Evolutionary conservation across 2,113 vertebrate species (phyloP).

Genomic region (Lynx canadensis): DNA sequence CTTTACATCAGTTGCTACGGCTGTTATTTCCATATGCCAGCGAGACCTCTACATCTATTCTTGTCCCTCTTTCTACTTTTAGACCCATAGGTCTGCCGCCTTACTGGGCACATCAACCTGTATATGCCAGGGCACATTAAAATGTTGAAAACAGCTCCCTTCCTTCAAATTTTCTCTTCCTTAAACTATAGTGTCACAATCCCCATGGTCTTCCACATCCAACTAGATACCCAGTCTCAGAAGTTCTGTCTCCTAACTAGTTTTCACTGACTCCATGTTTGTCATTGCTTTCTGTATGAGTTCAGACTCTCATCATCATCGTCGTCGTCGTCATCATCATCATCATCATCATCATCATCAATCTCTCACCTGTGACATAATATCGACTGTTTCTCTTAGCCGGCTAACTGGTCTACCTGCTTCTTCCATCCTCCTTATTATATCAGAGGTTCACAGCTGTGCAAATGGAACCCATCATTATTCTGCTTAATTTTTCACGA

Average conservation of each 20-base stretch:
- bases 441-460: background rate
- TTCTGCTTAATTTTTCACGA: background rate
- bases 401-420: background rate
- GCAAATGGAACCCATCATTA: background rate
- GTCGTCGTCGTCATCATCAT: accelerated
- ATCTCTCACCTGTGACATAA: no score
- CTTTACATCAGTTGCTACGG: background rate
- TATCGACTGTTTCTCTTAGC: background rate
- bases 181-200: background rate
- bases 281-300: background rate
- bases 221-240: background rate
- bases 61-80: background rate
- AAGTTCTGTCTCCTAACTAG: background rate
- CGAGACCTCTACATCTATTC: background rate
- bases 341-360: background rate
- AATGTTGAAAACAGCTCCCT: background rate
- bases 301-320: background rate
- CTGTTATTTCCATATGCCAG: background rate
- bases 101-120: background rate
- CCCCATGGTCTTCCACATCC: background rate
- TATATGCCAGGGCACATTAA: background rate
- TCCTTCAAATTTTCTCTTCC: background rate
- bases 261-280: background rate
- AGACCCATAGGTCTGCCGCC: background rate
- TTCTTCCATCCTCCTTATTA: background rate